These are phyloP conservation scores for Syngnathus scovelli DNA, from an alignment of 2,113 vertebrate genomes.

Conservation along the genomic window DNA sequence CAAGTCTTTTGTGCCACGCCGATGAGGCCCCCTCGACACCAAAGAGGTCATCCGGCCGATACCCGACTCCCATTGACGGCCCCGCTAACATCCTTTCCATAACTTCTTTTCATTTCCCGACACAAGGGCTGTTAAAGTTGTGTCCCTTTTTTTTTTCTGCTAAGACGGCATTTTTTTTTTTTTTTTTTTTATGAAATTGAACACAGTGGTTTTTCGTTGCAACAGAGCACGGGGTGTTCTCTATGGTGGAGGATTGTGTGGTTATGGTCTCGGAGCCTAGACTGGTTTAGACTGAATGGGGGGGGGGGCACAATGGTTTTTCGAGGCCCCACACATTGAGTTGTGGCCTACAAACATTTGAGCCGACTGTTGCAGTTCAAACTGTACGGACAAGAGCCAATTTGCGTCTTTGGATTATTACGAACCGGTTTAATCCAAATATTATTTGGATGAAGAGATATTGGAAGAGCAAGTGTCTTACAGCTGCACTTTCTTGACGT, in stretches of 20 bases:
- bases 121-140: constrained; percentile 3
- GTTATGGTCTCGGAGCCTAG: not conserved
- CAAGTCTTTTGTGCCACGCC: constrained; percentile 59
- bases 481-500: not conserved
- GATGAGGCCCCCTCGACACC: constrained; percentile 58
- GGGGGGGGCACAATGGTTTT: not conserved
- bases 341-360: not conserved
- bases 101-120: constrained; percentile 20
- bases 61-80: constrained; percentile 62
- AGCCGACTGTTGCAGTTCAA: not conserved
- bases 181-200: not conserved
- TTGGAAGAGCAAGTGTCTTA: not conserved
- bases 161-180: not conserved
- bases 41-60: constrained; percentile 62
- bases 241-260: not conserved
- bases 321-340: not conserved
- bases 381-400: no score
- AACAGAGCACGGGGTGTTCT: not conserved
- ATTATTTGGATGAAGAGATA: no score
- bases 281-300: not conserved
- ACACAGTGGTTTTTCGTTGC: not conserved
- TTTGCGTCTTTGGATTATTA: no score
- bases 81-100: constrained; percentile 17
- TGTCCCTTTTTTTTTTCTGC: not conserved
- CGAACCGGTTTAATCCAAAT: not conserved